A percentile compares a stretch with the other conserved stretches of the same genome.
Evolutionary conservation across 64 coral and sea anemone genomes (phyloP).

Genomic region (Cladopsammia gracilis): DNA sequence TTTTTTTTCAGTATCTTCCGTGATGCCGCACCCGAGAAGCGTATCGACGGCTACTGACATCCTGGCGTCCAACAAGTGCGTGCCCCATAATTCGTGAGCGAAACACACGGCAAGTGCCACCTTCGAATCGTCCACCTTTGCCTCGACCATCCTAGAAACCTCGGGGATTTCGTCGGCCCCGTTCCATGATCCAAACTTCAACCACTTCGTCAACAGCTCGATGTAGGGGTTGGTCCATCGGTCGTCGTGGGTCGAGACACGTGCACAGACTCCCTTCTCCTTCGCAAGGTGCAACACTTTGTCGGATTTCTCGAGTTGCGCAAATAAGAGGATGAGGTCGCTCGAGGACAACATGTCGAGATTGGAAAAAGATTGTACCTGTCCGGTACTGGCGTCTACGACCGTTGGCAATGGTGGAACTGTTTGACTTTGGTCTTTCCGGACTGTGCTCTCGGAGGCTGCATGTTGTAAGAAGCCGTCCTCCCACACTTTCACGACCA

Average conservation of each 20-base stretch:
- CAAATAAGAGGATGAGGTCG: not conserved
- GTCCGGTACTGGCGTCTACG: not conserved
- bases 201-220: not conserved
- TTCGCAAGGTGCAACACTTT: not conserved
- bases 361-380: not conserved
- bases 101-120: not conserved
- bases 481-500: not conserved
- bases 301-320: not conserved
- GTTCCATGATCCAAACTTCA: not conserved
- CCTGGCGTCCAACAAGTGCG: not conserved
- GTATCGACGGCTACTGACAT: not conserved
- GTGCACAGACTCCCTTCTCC: not conserved
- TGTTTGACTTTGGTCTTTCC: too few species aligned
- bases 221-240: not conserved
- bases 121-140: not conserved
- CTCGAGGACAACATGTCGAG: not conserved
- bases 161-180: not conserved
- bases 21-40: not conserved
- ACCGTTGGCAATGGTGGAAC: not conserved
- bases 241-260: too few species aligned
- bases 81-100: not conserved
- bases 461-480: not conserved
- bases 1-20: not conserved
- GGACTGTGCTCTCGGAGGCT: not conserved
- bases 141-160: not conserved